A percentile compares a stretch with the other conserved stretches of the same genome.
Evolutionary conservation across 2,113 vertebrate genomes (phyloP).

Genomic region (Pygathrix nemaeus): DNA sequence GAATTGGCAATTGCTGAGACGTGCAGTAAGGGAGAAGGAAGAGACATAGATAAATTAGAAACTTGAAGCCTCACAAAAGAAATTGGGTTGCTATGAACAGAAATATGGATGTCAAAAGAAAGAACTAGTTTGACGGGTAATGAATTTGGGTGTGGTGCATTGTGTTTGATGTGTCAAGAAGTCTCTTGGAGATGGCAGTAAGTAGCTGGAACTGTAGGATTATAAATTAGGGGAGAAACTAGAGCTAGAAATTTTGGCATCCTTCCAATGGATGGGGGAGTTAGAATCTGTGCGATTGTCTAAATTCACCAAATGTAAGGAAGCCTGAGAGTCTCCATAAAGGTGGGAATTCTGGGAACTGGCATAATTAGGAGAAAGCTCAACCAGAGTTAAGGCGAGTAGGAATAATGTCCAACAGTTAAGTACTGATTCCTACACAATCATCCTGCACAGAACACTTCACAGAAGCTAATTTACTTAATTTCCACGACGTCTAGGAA

Average conservation of each 20-base stretch:
- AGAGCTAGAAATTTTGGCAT: background rate
- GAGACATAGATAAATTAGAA: conserved; percentile 34
- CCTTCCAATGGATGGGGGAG: background rate
- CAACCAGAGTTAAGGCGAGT: background rate
- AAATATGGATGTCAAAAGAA: background rate
- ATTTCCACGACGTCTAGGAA: background rate
- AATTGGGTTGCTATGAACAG: background rate
- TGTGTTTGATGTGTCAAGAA: background rate
- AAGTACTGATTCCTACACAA: background rate
- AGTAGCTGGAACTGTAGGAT: background rate
- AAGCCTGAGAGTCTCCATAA: background rate
- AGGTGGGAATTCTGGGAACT: background rate
- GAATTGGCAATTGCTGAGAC: conserved; percentile 62
- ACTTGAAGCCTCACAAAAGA: background rate
- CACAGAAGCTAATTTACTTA: background rate
- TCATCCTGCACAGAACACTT: background rate
- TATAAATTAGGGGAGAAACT: background rate
- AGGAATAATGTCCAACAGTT: background rate
- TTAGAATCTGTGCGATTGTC: background rate
- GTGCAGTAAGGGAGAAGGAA: background rate
- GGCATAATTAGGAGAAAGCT: background rate
- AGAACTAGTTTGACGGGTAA: background rate
- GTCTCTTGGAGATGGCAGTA: background rate
- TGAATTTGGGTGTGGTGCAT: background rate
- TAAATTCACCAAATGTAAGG: background rate